Evolutionary conservation across 2,797 vertebrate species (phyloP), one percentile per base, ranked within the genome.

Genomic region (Lemur catta): DNA sequence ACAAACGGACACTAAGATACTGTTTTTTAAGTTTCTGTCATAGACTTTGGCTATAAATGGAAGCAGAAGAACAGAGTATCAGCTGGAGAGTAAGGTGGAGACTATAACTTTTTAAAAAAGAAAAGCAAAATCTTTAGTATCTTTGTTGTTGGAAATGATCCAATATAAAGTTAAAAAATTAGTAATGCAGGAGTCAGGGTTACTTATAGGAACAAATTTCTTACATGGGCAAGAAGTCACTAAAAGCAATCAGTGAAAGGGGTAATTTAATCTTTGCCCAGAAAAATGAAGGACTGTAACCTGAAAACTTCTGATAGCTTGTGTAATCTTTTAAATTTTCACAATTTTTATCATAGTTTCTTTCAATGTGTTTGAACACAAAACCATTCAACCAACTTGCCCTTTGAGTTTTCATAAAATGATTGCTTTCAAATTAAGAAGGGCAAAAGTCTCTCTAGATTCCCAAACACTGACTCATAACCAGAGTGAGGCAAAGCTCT

Each of bases 311-410:
- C 48, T 91, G 41, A 46, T 46, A 74, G 67, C 13, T 38, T 94
- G 55, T 28, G 2, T 65, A 46, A 84, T 80, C 38, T 67, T 82
- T 74, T 61, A 81, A 28, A 72, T 67, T 89, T 89, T 71, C 71
- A 74, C 50, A n/a, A 74, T 50, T 80, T 74, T 76, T 35, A 72
- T 7, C 11, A 11, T 7, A 33, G 8, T 81, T 93, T 92, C 8
- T 96, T 81, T 86, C n/a, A 91, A 10, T 48, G 43, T 84, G 46
- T 80, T 91, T 93, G 35, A 94, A 72, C 8, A 84, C 28, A 93
- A 69, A 93, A 12, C 26, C 59, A 67, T 33, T 43, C 50, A 82
- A 91, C 12, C 22, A 72, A 43, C n/a, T 78, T 26, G 8, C 0
- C 9, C 18, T 50, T 80, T 52, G 84, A 69, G 46, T 46, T n/a